Percentiles rank a stretch among this genome's conserved stretches.
phyloP scores from a whole-genome alignment of 2,113 vertebrate genomes.

The Rhegmatorhina hoffmannsi region DNA sequence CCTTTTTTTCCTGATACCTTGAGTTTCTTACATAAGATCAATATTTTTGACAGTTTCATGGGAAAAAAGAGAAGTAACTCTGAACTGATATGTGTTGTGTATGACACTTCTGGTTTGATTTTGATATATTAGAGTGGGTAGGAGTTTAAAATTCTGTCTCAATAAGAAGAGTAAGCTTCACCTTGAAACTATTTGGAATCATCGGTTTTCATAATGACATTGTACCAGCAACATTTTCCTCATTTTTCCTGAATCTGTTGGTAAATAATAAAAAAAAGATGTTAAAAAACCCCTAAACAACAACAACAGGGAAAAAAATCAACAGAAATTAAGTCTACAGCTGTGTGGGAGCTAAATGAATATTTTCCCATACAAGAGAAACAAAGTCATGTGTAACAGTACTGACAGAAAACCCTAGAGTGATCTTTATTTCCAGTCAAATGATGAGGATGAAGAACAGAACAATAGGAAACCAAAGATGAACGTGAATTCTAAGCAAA shows the following conservation, averaged over 20 bases:
- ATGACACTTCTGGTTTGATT: background rate
- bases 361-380: conserved; percentile 2
- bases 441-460: background rate
- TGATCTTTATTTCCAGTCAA: conserved; percentile 6
- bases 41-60: background rate
- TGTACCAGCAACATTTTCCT: background rate
- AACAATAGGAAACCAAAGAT: background rate
- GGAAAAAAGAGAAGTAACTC: background rate
- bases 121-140: background rate
- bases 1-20: background rate
- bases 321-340: background rate
- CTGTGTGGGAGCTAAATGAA: background rate
- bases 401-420: background rate
- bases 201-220: background rate
- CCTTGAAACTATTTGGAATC: background rate
- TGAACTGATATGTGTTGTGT: background rate
- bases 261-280: background rate
- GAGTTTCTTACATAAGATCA: background rate
- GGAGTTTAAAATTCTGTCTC: background rate
- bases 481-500: background rate
- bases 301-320: background rate
- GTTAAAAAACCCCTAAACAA: background rate
- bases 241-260: background rate
- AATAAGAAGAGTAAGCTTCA: background rate
- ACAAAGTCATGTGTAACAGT: background rate